Evolutionary conservation across 2,797 vertebrate species (phyloP), one percentile per base, ranked within the genome.

Genomic region (Oreochromis grahami): DNA sequence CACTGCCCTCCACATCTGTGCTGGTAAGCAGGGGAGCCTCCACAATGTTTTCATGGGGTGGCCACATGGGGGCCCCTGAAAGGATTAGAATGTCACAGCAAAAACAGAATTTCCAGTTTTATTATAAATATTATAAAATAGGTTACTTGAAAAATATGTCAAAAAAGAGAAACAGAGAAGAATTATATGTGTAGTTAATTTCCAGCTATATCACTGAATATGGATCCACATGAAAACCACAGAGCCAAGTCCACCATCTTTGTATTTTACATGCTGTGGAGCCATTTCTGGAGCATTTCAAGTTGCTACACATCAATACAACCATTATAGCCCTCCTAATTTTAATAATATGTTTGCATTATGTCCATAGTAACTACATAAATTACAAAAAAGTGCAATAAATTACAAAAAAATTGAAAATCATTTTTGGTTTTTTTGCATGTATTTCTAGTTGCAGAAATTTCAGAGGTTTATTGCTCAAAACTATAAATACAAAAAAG

Each of bases 1-100:
- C 96, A 0, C 90, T 94, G 0, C 95, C 97, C 2, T 97, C 98
- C 1, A 87, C 95, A 10, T 94, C 97, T 5, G 85, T 98, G 7
- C 91, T 98, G 97, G 98, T 99, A 91, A 88, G 68, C 55, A 56
- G 9, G 9, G 50, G 19, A 6, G 51, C 50, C 50, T 51, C 50
- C 19, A n/a, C 14, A 29, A 5, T 56, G n/a, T 56, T 56, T 17
- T 29, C 55, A 56, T 52, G 10, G n/a, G n/a, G 51, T 21, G 51
- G 24, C 55, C 55, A 56, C 55, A 29, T 1, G 2, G 55, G 8
- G 55, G 55, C 55, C 36, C 9, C 13, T 56, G 9, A 56, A 56
- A 56, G 26, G 17, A 26, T 56, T 8, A 3, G 5, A 7, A 24
- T 29, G 53, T 56, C 53, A 29, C 53, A 56, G 24, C 26, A 29